phyloP scores from a whole-genome alignment of 2,113 vertebrate species.

The Lampris incognitus region DNA sequence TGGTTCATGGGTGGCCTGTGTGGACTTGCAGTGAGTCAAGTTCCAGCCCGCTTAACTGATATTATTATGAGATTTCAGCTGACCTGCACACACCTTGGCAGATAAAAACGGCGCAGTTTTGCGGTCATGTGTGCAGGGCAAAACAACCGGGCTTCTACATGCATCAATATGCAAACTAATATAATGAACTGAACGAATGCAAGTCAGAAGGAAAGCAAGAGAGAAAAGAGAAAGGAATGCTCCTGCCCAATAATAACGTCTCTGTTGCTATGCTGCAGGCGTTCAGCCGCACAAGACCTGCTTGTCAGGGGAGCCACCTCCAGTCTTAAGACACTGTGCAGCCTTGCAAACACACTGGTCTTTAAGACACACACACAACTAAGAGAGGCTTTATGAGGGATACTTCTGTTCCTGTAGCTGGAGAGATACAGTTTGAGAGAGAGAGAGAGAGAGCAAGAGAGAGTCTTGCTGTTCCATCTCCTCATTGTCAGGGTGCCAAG shows the following conservation, averaged over 20 bases:
- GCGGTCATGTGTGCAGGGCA: no score
- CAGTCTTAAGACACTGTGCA: constrained; percentile 1
- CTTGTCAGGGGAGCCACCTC: constrained; percentile 31
- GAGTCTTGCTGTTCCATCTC: constrained; percentile 48
- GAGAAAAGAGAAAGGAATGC: neutral
- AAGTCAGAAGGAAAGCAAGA: neutral
- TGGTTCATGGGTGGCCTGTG: constrained; percentile 42
- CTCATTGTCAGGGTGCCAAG: constrained; percentile 29
- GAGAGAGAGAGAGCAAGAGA: constrained; percentile 9
- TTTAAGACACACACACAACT: constrained; percentile 12
- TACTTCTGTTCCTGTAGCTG: no score
- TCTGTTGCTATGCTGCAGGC: constrained; percentile 49
- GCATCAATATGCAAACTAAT: no score
- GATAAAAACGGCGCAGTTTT: no score
- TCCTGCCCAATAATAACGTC: neutral
- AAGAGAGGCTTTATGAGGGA: no score
- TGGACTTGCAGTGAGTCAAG: constrained; percentile 2
- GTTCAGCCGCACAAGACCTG: constrained; percentile 17
- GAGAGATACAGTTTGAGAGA: neutral
- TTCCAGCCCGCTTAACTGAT: constrained; percentile 26
- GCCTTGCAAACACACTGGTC: constrained; percentile 14
- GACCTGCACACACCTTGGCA: neutral
- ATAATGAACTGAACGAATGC: no score
- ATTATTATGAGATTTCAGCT: constrained; percentile 8
- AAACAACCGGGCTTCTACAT: no score